Conservation (phyloP, 2,113 vertebrate species). For the Pyrgilauda ruficollis region DNA sequence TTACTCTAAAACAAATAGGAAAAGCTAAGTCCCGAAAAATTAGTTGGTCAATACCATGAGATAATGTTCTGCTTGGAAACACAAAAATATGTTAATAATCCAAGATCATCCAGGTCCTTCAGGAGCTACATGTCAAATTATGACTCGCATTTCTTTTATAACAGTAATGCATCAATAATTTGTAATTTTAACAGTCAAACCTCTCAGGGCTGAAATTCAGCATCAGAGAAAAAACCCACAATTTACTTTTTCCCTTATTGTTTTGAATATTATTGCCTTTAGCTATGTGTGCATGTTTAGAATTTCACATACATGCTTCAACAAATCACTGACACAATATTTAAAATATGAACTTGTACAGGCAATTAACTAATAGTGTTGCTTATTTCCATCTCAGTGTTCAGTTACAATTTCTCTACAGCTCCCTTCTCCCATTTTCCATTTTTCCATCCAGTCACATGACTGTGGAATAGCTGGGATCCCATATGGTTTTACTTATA, state of each 20-base stretch:
- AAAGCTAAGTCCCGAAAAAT: not conserved
- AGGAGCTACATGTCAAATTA: not conserved
- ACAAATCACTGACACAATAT: not conserved
- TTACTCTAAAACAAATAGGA: not conserved
- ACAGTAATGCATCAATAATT: not conserved
- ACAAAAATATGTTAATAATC: not conserved
- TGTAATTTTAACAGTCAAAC: not conserved
- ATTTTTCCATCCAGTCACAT: not conserved
- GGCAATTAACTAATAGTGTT: not conserved
- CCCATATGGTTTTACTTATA: accelerated
- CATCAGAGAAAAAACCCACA: not conserved
- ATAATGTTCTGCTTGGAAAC: not conserved
- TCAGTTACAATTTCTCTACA: not conserved
- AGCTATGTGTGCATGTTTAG: not conserved
- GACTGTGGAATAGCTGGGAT: not conserved
- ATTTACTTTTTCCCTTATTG: not conserved
- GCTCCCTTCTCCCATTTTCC: not conserved
- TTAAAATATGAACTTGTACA: not conserved
- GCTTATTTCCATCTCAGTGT: not conserved
- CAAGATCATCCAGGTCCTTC: not conserved
- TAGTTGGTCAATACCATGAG: not conserved
- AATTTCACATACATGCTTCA: not conserved
- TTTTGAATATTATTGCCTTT: not conserved
- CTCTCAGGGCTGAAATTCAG: slow-evolving; percentile 2
- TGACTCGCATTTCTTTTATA: not conserved